Conservation (phyloP, 2,113 vertebrate genomes). For the Zootoca vivipara region DNA sequence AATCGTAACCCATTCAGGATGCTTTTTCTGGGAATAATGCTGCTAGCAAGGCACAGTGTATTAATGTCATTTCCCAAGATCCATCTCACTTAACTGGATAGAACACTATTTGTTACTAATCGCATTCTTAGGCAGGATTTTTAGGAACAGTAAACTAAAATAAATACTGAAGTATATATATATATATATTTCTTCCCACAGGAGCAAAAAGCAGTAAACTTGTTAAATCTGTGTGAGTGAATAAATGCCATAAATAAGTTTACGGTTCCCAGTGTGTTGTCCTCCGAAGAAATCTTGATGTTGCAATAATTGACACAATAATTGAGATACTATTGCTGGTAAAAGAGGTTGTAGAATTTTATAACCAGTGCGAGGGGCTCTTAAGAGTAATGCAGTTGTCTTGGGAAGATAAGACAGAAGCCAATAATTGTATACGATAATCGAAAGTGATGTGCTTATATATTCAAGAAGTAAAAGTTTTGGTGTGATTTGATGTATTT, state of each 20-base stretch:
- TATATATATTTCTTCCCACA: constrained; percentile 22
- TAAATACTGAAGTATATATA: neutral
- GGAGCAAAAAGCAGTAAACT: constrained; percentile 7
- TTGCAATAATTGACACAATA: constrained; percentile 63
- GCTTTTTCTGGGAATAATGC: constrained; percentile 51
- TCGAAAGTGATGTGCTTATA: constrained; percentile 27
- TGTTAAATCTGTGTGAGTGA: constrained; percentile 33
- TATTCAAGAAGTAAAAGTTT: neutral
- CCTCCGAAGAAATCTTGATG: constrained; percentile 52
- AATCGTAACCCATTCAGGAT: constrained; percentile 59
- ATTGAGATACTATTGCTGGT: constrained; percentile 56
- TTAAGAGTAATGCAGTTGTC: constrained; percentile 40
- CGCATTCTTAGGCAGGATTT: neutral
- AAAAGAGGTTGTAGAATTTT: constrained; percentile 61
- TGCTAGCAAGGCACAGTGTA: constrained; percentile 37
- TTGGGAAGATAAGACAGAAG: constrained; percentile 41
- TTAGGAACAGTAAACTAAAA: constrained; percentile 60
- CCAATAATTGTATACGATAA: constrained; percentile 56
- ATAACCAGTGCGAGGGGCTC: constrained; percentile 54
- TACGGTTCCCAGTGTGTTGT: constrained; percentile 49
- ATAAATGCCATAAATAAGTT: constrained; percentile 29
- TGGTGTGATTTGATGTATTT: neutral
- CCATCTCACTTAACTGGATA: constrained; percentile 36
- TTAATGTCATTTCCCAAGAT: constrained; percentile 66
- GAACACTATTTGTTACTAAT: constrained; percentile 46